Conservation (phyloP, 2,888 invertebrate genomes). For the Pteria penguin region DNA sequence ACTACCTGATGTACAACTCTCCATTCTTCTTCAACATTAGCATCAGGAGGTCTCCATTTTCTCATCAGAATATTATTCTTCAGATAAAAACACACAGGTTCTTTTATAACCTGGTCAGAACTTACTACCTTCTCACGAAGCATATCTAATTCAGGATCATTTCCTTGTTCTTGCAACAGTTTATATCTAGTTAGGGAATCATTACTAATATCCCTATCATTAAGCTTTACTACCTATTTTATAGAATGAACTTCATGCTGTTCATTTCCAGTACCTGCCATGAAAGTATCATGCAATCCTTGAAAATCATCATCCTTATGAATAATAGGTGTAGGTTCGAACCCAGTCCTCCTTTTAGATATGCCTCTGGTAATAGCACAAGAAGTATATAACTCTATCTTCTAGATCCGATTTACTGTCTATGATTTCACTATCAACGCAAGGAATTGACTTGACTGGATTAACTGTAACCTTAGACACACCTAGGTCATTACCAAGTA, state of each 20-base stretch:
- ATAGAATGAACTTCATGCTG: too few relatives aligned
- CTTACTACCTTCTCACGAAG: conserved; percentile 35
- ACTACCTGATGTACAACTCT: conserved; percentile 42
- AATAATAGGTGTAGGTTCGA: neutral
- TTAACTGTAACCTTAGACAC: conserved; percentile 35
- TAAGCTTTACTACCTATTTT: neutral
- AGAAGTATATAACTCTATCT: neutral
- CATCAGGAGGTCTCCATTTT: conserved; percentile 47
- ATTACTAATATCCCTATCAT: neutral
- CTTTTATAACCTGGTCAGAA: conserved; percentile 24
- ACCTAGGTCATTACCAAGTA: conserved; percentile 47
- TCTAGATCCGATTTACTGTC: neutral
- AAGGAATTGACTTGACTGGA: conserved; percentile 20
- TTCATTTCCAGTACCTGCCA: neutral
- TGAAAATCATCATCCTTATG: neutral
- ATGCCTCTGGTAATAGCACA: conserved; percentile 26
- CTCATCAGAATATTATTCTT: conserved; percentile 45
- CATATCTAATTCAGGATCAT: conserved; percentile 39
- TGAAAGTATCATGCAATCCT: neutral
- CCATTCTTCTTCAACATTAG: conserved; percentile 42
- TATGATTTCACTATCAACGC: neutral
- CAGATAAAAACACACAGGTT: conserved; percentile 38
- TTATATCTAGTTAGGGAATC: conserved; percentile 28
- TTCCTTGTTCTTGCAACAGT: conserved; percentile 43
- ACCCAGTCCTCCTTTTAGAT: neutral